Conservation (phyloP, 2,113 vertebrate genomes). For the Chionomys nivalis region DNA sequence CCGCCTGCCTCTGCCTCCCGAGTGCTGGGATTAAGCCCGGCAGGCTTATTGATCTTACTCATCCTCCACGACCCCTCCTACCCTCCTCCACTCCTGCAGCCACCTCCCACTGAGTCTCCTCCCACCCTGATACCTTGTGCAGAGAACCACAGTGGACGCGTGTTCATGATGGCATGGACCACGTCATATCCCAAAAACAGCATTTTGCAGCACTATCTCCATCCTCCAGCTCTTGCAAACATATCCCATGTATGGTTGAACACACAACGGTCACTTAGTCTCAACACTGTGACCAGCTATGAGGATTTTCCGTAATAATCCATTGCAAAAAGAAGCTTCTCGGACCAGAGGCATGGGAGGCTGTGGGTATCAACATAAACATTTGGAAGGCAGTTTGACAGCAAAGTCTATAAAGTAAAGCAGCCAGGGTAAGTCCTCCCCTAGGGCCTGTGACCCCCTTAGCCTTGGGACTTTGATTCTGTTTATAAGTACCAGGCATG, state of each 20-base stretch:
- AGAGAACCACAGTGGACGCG: not conserved
- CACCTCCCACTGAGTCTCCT: not conserved
- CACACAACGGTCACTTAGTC: not conserved
- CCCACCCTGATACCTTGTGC: not conserved
- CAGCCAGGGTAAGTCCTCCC: not conserved
- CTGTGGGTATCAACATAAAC: not conserved
- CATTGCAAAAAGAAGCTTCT: not conserved
- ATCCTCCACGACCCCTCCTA: not conserved
- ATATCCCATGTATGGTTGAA: not conserved
- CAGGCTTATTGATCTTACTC: not conserved
- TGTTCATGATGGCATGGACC: not conserved
- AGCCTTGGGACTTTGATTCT: not conserved
- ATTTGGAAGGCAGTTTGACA: not conserved
- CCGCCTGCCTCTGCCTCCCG: too few species aligned
- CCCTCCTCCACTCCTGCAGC: not conserved
- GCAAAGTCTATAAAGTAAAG: not conserved
- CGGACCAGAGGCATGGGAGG: not conserved
- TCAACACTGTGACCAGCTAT: not conserved
- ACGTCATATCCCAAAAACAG: not conserved
- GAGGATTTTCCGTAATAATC: not conserved
- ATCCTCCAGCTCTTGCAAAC: not conserved
- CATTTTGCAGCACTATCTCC: not conserved
- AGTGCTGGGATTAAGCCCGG: too few species aligned
- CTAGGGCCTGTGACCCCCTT: not conserved
- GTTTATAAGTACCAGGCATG: not conserved